Evolutionary conservation across 2,888 invertebrate genomes (phyloP).

Genomic region (Pyrocoelia pectoralis): DNA sequence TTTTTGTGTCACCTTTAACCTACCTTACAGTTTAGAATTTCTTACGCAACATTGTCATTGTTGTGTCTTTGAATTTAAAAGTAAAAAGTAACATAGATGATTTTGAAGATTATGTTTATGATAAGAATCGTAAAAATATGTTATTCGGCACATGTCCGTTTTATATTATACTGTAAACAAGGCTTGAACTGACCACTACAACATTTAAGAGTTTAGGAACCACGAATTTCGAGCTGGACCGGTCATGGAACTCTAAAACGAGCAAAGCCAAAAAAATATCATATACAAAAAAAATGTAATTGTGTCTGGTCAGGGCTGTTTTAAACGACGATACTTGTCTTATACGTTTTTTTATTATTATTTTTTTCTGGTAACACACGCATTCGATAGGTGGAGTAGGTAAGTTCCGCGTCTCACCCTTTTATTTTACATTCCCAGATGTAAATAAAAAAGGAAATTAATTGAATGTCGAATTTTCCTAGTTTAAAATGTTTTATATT

Average conservation of each 20-base stretch:
- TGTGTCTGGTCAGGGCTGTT: slow-evolving; percentile 58
- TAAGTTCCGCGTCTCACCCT: slow-evolving; percentile 18
- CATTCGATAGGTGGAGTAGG: slow-evolving; percentile 20
- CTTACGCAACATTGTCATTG: slow-evolving; percentile 29
- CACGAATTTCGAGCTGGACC: slow-evolving; percentile 47
- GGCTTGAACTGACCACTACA: slow-evolving; percentile 57
- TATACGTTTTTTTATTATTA: slow-evolving; percentile 14
- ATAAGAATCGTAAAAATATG: neutral
- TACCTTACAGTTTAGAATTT: slow-evolving; percentile 17
- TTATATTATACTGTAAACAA: slow-evolving; percentile 15
- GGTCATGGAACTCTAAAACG: slow-evolving; percentile 53
- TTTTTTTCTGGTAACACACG: neutral
- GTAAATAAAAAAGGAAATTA: neutral
- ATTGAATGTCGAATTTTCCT: slow-evolving; percentile 8
- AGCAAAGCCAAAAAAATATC: slow-evolving; percentile 37
- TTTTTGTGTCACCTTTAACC: slow-evolving; percentile 32
- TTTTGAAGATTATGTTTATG: slow-evolving; percentile 4
- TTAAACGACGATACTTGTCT: slow-evolving; percentile 25
- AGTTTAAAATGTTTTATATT: neutral
- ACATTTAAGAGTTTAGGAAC: slow-evolving; percentile 57
- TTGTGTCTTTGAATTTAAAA: slow-evolving; percentile 15
- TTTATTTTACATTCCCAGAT: slow-evolving; percentile 1
- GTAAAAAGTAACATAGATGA: neutral
- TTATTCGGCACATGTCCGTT: slow-evolving; percentile 16
- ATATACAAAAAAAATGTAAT: slow-evolving; percentile 52